Evolutionary conservation across 2,888 invertebrate genomes (phyloP).

Genomic region (Amphipoea lucens): DNA sequence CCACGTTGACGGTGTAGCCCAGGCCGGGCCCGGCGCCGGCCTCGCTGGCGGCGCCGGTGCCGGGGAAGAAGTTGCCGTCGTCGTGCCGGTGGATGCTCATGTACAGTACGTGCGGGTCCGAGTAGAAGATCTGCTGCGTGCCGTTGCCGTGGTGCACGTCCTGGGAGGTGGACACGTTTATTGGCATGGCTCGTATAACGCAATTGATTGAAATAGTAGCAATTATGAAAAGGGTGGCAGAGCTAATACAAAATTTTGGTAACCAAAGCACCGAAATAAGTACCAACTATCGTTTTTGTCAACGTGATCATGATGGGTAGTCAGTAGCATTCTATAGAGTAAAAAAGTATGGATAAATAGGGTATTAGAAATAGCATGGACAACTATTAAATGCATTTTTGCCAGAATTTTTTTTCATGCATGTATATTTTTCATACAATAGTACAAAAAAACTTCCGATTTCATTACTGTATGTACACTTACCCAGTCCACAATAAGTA

Average conservation of each 20-base stretch:
- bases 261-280: neutral
- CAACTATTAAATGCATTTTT: neutral
- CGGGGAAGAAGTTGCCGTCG: constrained; percentile 99
- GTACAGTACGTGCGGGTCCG: constrained; percentile 98
- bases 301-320: neutral
- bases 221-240: neutral
- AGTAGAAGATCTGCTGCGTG: constrained; percentile 99
- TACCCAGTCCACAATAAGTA: constrained; percentile 99
- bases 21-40: constrained; percentile 97
- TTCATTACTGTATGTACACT: constrained; percentile 21
- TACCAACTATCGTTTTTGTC: neutral
- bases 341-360: neutral
- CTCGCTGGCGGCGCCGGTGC: constrained; percentile 98
- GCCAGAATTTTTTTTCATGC: neutral
- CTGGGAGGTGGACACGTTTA: constrained; percentile 79
- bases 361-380: neutral
- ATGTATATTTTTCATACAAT: too few species aligned
- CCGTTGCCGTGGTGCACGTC: constrained; percentile 99
- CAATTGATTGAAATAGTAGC: neutral
- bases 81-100: constrained; percentile 99
- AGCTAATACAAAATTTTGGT: neutral
- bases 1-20: constrained; percentile 98
- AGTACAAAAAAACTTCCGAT: too few species aligned
- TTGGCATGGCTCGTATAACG: neutral
- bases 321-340: neutral